Evolutionary conservation across 2,113 vertebrate species (phyloP).

Genomic region (Aptenodytes forsteri): DNA sequence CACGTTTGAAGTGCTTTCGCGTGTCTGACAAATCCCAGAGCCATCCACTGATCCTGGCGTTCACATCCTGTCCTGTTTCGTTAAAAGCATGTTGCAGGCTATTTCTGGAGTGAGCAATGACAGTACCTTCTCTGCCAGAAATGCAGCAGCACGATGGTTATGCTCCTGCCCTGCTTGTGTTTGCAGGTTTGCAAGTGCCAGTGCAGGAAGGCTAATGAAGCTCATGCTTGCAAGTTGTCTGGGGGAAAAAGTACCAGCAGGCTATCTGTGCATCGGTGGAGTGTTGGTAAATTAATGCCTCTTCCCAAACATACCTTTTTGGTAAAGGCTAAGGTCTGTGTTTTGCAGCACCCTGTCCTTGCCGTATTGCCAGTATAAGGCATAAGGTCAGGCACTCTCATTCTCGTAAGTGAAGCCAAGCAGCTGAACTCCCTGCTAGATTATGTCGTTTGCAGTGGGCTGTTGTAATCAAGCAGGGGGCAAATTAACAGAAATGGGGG

Average conservation of each 20-base stretch:
- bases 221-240: background rate
- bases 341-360: background rate
- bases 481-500: background rate
- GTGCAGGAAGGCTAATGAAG: background rate
- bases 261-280: background rate
- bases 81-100: background rate
- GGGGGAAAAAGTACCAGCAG: background rate
- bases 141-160: background rate
- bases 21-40: background rate
- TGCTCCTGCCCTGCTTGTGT: background rate
- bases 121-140: background rate
- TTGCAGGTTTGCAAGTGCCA: fast-evolving
- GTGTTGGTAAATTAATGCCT: background rate
- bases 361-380: background rate
- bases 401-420: background rate
- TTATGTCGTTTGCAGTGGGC: background rate
- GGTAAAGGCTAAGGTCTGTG: background rate
- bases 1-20: background rate
- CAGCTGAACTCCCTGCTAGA: background rate
- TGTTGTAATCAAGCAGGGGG: background rate
- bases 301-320: background rate
- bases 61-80: background rate
- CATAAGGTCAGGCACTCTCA: background rate
- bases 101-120: background rate
- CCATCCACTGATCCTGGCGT: fast-evolving